Percentiles rank a stretch among this genome's conserved stretches.
phyloP scores from a whole-genome alignment of 2,113 vertebrate genomes.

The Danionella cerebrum region DNA sequence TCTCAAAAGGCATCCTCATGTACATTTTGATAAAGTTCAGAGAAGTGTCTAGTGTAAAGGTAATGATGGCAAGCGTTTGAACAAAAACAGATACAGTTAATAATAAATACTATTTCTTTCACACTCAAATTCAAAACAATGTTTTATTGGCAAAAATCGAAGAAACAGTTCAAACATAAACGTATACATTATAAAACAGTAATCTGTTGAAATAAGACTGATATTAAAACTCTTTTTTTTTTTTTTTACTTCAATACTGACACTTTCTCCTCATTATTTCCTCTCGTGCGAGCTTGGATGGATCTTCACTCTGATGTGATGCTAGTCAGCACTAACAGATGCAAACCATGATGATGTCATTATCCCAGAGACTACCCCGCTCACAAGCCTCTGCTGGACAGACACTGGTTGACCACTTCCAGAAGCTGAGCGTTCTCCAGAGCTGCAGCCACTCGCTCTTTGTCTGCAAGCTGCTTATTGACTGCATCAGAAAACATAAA shows the following conservation, averaged over 20 bases:
- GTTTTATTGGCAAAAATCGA: not conserved
- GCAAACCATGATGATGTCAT: not conserved
- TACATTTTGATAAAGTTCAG: no score
- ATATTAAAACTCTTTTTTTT: not conserved
- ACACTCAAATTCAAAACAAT: no score
- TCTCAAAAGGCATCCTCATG: no score
- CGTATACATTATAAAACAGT: not conserved
- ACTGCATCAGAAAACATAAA: conserved; percentile 58
- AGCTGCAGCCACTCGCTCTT: conserved; percentile 92
- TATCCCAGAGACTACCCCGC: not conserved
- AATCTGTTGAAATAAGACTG: no score
- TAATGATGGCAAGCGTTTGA: no score
- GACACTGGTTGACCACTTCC: conserved; percentile 96
- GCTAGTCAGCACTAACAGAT: not conserved
- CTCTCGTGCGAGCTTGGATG: no score
- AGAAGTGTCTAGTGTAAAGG: not conserved
- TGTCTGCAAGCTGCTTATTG: conserved; percentile 96
- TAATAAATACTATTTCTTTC: no score
- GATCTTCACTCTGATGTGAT: not conserved
- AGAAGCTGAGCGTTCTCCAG: conserved; percentile 90
- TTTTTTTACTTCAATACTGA: no score
- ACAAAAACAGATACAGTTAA: no score
- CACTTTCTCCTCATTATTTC: no score
- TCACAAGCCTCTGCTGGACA: conserved; percentile 62
- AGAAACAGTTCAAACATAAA: no score